Base-by-base conservation (phyloP, 37 sponge, comb jelly and placozoan species). In the Ianthella basta region DNA sequence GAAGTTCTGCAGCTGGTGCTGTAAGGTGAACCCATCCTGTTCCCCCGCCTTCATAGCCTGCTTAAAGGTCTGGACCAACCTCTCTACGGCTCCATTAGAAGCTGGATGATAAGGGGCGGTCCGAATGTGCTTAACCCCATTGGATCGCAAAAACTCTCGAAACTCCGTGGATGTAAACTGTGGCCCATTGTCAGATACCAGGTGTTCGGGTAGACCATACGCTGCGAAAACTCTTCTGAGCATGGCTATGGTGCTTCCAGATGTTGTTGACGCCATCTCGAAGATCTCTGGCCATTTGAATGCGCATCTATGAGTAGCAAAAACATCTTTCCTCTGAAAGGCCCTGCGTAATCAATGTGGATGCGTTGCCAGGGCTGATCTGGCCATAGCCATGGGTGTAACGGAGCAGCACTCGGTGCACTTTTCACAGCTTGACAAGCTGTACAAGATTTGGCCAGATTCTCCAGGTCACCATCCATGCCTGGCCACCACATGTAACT, bases 361-460 rank as follows among this genome's bases (percentile, higher is more conserved):
- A 79, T 30, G 24, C 80, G 56, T 14, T 79, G 3, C 59, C 80
- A 79, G 29, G 59, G 57, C 12, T 56, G 4, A 56, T 8, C 32
- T 4, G 56, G 80, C 80, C 80, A 79, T 6, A 79, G 4, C 80
- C 80, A 79, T 15, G 80, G 80, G 36, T 79, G 80, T 55, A 79
- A 15, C 5, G 32, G 59, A 4, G 80, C 80, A 8, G n/a, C n/a
- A n/a, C n/a, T n/a, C n/a, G n/a, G n/a, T 79, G 4, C 41, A 38
- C 35, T 33, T 10, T 56, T 79, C 21, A 56, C 80, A 40, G 57
- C 53, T 44, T 79, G 55, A 44, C 80, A 79, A 4, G 53, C 2
- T 56, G 12, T 8, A 44, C 80, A 79, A 5, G 56, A 39, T 4
- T 32, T 20, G 32, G 40, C 57, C 3, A 79, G 4, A 4, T 10